Percentiles rank a stretch among this genome's conserved stretches.
phyloP scores from a whole-genome alignment of 2,113 vertebrate genomes.

The Nanorana parkeri region DNA sequence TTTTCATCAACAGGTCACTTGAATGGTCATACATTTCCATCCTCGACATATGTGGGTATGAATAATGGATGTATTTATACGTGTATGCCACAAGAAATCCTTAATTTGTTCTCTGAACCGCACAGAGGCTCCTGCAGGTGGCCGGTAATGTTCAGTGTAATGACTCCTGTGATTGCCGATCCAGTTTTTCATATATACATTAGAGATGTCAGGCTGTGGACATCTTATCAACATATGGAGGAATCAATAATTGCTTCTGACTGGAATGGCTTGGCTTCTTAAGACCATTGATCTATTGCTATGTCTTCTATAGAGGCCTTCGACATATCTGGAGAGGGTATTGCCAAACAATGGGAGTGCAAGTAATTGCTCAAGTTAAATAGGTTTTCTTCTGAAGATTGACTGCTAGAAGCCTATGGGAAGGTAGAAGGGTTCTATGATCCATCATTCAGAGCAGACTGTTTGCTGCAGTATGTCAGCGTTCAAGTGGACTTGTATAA shows the following conservation, averaged over 20 bases:
- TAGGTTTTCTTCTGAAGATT: too few species aligned
- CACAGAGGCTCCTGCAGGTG: slow-evolving; percentile 8
- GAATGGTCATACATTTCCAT: background rate
- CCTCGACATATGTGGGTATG: background rate
- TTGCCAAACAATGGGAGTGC: too few species aligned
- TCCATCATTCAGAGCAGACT: too few species aligned
- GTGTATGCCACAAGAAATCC: background rate
- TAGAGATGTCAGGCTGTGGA: background rate
- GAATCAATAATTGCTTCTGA: background rate
- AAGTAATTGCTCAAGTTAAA: too few species aligned
- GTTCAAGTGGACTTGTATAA: too few species aligned
- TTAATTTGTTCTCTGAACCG: background rate
- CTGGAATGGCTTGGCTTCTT: background rate
- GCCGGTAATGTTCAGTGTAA: background rate
- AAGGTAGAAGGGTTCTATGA: too few species aligned
- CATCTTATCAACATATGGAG: background rate
- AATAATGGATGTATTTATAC: background rate
- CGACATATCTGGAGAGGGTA: too few species aligned
- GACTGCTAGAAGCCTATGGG: too few species aligned
- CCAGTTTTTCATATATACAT: background rate
- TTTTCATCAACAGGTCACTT: background rate
- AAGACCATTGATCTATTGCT: too few species aligned
- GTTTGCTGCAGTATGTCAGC: too few species aligned
- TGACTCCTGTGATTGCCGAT: background rate
- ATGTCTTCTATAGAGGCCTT: too few species aligned